phyloP scores from a whole-genome alignment of 2,888 invertebrate genomes.

The Spatulosminthurus flaviceps region DNA sequence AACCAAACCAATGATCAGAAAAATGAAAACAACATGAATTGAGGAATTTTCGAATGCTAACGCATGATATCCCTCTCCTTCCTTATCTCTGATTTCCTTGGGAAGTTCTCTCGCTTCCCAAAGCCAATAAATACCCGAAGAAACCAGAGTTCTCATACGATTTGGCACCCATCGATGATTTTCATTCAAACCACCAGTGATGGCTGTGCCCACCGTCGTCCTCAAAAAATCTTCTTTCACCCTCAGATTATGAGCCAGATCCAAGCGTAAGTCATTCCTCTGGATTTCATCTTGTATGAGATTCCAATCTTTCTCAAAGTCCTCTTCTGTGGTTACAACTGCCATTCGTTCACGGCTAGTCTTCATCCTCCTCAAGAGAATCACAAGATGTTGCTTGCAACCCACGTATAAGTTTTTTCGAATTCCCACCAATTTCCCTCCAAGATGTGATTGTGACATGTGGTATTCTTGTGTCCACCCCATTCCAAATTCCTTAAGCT shows the following conservation, averaged over 20 bases:
- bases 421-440: too few relatives aligned
- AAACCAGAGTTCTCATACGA: background rate
- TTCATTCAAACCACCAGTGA: background rate
- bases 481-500: background rate
- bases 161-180: background rate
- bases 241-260: background rate
- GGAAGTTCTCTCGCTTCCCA: too few relatives aligned
- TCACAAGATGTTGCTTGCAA: background rate
- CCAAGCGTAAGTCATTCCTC: background rate
- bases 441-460: background rate
- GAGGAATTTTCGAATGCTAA: too few relatives aligned
- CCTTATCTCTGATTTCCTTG: too few relatives aligned
- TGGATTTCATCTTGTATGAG: too few relatives aligned
- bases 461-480: background rate
- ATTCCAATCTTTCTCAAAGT: background rate
- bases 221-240: background rate
- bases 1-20: too few relatives aligned
- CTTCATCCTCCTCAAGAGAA: background rate
- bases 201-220: background rate
- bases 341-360: background rate
- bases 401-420: background rate
- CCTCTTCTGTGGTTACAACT: background rate
- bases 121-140: background rate
- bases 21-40: too few relatives aligned
- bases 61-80: too few relatives aligned